A percentile compares a stretch with the other conserved stretches of the same genome.
These are phyloP conservation scores for Bibio marci DNA, from an alignment of 2,888 invertebrate species.

Conservation along the genomic window DNA sequence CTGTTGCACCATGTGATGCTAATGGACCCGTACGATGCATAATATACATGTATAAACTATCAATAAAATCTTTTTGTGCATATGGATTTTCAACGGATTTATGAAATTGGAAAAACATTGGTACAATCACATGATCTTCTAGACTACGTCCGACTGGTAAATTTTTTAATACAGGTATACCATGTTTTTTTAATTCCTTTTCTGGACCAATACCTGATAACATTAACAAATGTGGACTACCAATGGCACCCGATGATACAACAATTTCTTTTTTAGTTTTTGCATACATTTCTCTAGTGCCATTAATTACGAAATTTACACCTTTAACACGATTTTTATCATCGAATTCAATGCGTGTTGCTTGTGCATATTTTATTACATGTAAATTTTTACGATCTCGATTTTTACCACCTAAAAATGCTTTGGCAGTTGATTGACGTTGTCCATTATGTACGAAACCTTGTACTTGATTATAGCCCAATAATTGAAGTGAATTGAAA, in stretches of 20 bases:
- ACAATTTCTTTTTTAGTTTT: conserved; percentile 52
- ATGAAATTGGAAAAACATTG: conserved; percentile 25
- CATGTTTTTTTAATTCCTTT: conserved; percentile 35
- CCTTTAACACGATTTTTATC: conserved; percentile 45
- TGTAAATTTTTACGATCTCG: conserved; percentile 24
- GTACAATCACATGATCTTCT: conserved; percentile 57
- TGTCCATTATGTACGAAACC: conserved; percentile 49
- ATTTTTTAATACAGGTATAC: conserved; percentile 37
- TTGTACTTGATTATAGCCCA: conserved; percentile 47
- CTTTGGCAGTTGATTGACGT: conserved; percentile 53
- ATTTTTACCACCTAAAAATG: conserved; percentile 37
- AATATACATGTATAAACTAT: conserved; percentile 29
- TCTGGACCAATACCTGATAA: conserved; percentile 58
- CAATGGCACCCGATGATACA: conserved; percentile 56
- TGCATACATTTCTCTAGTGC: not conserved
- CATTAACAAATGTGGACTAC: conserved; percentile 63
- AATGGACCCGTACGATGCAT: conserved; percentile 32
- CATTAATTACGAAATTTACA: conserved; percentile 25
- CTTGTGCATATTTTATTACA: conserved; percentile 33
- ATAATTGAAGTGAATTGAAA: conserved; percentile 43
- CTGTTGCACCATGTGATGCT: conserved; percentile 27
- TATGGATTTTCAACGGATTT: conserved; percentile 11
- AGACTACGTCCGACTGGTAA: conserved; percentile 53
- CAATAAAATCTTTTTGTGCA: conserved; percentile 11
- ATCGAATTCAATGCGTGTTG: conserved; percentile 32